Base-by-base conservation (phyloP, 2,888 invertebrate genomes). In the Augiades crinisus region DNA sequence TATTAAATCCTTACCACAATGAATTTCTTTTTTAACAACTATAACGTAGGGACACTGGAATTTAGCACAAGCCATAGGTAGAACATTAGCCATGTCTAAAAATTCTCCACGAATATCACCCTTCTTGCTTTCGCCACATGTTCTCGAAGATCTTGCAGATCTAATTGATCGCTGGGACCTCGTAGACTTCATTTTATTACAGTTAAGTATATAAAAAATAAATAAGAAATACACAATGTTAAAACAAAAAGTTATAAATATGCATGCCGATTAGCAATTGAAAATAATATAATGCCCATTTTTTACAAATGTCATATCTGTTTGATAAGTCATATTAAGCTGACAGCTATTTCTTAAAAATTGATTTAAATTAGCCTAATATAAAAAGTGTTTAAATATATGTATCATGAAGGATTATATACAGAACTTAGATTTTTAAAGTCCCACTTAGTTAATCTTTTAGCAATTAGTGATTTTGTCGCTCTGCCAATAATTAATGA, bases 1-100 rank as follows among this genome's bases (percentile, higher is more conserved):
- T 2, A 6, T 8, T 27, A n/a, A 17, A n/a, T n/a, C n/a, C 51
- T 30, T 47, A 72, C 72, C 61, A 14, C 47, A 41, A 27, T 58
- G 58, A 16, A 53, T 41, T 19, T 61, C 63, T 38, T 62, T 73
- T 30, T 52, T 61, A 4, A 78, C 72, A 16, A 45, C 10, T 1
- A 74, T 52, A 1, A 41, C 30, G 21, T 62, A 61, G 0, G 68
- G 65, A 24, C 74, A 75, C 4, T 45, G 21, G 22, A 65, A 72
- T 47, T 63, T 68, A 7, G 38, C 55, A 52, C 67, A 68, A 3
- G 63, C 64, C 2, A 46, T 36, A 13, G 57, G 52, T 13, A 74
- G 43, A 8, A 57, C 51, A 10, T 62, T 60, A 8, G 64, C 68
- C 19, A 72, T 60, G n/a, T 62, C 61, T n/a, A 63, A 10, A 2